Conservation (phyloP, 30 jellyfish, hydroid and myxozoan species). For the Clytia hemisphaerica region DNA sequence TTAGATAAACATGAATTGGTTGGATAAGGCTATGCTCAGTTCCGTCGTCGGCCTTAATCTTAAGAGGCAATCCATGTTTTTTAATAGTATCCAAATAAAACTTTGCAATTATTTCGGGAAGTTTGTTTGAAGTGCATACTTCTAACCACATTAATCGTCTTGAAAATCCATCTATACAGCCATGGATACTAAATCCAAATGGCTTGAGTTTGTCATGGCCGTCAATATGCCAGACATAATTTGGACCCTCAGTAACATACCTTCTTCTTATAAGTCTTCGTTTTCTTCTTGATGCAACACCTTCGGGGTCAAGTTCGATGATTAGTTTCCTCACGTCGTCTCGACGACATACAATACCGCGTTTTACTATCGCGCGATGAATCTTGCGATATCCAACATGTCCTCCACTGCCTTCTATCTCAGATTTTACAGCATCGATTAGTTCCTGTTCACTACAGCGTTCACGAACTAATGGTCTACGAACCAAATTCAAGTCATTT, state of each 20-base stretch:
- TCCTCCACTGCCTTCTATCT: not conserved
- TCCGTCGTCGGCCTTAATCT: slow-evolving; percentile 47
- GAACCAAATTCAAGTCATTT: not conserved
- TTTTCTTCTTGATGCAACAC: not conserved
- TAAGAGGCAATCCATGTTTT: slow-evolving; percentile 38
- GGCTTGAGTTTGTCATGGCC: not conserved
- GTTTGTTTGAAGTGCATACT: slow-evolving; percentile 33
- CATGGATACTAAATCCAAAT: slow-evolving; percentile 51
- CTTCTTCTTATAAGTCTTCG: not conserved
- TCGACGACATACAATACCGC: not conserved
- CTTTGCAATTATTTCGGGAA: slow-evolving; percentile 44
- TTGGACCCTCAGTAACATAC: not conserved
- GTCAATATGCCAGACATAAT: slow-evolving; percentile 6
- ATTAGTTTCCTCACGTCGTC: not conserved
- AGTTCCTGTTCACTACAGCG: not conserved
- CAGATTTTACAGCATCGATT: not conserved
- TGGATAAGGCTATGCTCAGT: slow-evolving; percentile 47
- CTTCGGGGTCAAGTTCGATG: not conserved
- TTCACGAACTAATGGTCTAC: slow-evolving; percentile 1
- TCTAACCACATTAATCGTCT: slow-evolving; percentile 52
- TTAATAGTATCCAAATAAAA: slow-evolving; percentile 38
- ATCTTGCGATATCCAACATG: not conserved
- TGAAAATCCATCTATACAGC: slow-evolving; percentile 58
- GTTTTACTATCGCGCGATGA: not conserved
- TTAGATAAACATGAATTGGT: slow-evolving; percentile 30